Conservation (phyloP, 1,140 invertebrate species). For the Pollicipes pollicipes region DNA sequence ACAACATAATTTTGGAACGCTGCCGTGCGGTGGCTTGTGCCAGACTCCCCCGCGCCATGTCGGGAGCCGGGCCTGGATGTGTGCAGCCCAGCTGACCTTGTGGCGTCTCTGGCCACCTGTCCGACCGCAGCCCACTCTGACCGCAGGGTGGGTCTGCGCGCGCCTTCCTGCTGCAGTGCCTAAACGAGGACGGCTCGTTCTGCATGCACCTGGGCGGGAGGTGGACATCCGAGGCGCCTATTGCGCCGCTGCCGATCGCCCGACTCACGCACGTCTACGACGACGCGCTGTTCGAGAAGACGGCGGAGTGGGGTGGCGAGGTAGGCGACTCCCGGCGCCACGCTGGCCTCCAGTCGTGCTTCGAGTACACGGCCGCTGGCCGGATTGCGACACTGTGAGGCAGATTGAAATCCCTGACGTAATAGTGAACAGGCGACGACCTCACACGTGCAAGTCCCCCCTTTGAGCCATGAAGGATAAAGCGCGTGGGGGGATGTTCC, state of each 20-base stretch:
- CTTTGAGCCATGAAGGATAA: too few relatives aligned
- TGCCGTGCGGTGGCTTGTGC: too few relatives aligned
- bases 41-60: too few relatives aligned
- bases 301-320: slow-evolving; percentile 75
- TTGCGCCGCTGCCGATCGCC: slow-evolving; percentile 78
- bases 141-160: slow-evolving; percentile 42
- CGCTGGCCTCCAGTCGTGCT: background rate
- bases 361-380: too few relatives aligned
- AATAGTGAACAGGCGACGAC: too few relatives aligned
- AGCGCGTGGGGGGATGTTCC: too few relatives aligned
- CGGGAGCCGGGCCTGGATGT: too few relatives aligned
- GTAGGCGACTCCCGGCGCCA: slow-evolving; percentile 20
- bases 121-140: slow-evolving; percentile 16
- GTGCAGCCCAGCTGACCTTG: too few relatives aligned
- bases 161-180: slow-evolving; percentile 56
- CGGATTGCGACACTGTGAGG: too few relatives aligned
- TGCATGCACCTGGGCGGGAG: slow-evolving; percentile 79
- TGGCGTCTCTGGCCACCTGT: background rate
- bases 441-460: too few relatives aligned
- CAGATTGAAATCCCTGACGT: too few relatives aligned
- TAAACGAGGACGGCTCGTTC: slow-evolving; percentile 73
- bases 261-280: slow-evolving; percentile 65
- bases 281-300: slow-evolving; percentile 58
- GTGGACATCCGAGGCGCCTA: slow-evolving; percentile 86
- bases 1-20: too few relatives aligned